These are phyloP conservation scores for Andrena cerasifolii DNA, from an alignment of 1,140 invertebrate genomes.

Conservation along the genomic window DNA sequence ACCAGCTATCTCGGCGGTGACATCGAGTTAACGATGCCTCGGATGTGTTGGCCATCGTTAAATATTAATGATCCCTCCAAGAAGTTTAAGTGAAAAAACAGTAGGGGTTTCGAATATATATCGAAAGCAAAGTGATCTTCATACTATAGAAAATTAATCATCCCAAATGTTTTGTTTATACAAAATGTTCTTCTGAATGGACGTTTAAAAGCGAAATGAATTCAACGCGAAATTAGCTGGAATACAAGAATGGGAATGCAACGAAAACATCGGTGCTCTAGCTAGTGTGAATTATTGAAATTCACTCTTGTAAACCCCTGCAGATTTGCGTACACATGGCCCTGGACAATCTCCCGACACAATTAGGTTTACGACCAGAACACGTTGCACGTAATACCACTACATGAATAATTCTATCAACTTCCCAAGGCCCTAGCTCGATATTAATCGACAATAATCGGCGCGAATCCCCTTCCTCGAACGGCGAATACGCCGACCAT, in stretches of 20 bases:
- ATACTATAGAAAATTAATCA: too few relatives aligned
- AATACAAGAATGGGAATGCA: neutral
- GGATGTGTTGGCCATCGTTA: neutral
- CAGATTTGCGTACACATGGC: slow-evolving; percentile 38
- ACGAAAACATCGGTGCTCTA: neutral
- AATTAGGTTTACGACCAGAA: slow-evolving; percentile 67
- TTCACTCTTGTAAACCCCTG: slow-evolving; percentile 17
- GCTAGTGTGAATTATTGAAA: slow-evolving; percentile 33
- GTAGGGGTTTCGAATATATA: too few relatives aligned
- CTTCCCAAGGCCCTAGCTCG: slow-evolving; percentile 51
- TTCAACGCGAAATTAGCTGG: neutral
- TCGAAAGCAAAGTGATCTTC: too few relatives aligned
- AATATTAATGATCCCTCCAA: neutral
- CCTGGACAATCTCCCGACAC: slow-evolving; percentile 26
- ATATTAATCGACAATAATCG: slow-evolving; percentile 72
- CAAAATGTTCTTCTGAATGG: too few relatives aligned
- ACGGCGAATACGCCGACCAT: slow-evolving; percentile 65
- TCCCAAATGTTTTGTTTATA: too few relatives aligned
- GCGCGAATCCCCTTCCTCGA: slow-evolving; percentile 46
- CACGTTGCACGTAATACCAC: slow-evolving; percentile 66
- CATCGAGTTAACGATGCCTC: slow-evolving; percentile 28
- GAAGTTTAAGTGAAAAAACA: too few relatives aligned
- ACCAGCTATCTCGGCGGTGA: slow-evolving; percentile 23
- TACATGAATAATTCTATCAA: slow-evolving; percentile 74
- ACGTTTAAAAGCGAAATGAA: neutral